Evolutionary conservation across 1,140 invertebrate genomes (phyloP), one percentile per base, ranked within the genome.

Genomic region (Tetramorium alpestre): DNA sequence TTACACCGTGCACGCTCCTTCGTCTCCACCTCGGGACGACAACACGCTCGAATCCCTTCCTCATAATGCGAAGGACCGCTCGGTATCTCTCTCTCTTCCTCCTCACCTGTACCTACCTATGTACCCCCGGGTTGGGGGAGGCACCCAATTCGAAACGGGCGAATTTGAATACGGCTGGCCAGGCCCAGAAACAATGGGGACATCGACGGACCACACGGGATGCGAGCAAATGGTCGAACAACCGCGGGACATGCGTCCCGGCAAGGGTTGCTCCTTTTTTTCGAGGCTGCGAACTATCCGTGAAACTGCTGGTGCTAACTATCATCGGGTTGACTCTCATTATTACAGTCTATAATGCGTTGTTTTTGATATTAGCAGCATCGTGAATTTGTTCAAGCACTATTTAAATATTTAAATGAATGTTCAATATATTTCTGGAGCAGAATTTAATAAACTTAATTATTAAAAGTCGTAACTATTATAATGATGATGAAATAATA

Each of bases 221-320:
- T 93, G 94, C 94, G 93, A 95, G 95, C 94, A 95, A 95, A 95
- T 95, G 94, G 95, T 95, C 93, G 93, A 95, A 95, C 94, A 95
- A 95, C 94, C 94, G 93, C 89, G 91, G 93, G 94, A 95, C 95
- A 95, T 95, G 94, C 94, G 95, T 95, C 94, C 93, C 94, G 89
- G 92, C 93, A 87, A 87, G 80, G 75, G 47, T 73, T 87, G 86
- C 85, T 84, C 54, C 87, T 91, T 87, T 91, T 82, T 88, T 78
- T 44, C 78, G 64, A 70, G 81, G 11, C 75, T 76, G 76, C 82
- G 72, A 81, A 75, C 78, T 82, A 77, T 62, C 76, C 65, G 76
- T 70, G 47, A 64, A 62, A 75, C 47, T 47, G 58, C 49, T 38
- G 62, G 62, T 80, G 62, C 51, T 16, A 72, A 82, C 38, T 70